Conservation (phyloP, 2,113 vertebrate species). For the Campylomormyrus numenius region DNA sequence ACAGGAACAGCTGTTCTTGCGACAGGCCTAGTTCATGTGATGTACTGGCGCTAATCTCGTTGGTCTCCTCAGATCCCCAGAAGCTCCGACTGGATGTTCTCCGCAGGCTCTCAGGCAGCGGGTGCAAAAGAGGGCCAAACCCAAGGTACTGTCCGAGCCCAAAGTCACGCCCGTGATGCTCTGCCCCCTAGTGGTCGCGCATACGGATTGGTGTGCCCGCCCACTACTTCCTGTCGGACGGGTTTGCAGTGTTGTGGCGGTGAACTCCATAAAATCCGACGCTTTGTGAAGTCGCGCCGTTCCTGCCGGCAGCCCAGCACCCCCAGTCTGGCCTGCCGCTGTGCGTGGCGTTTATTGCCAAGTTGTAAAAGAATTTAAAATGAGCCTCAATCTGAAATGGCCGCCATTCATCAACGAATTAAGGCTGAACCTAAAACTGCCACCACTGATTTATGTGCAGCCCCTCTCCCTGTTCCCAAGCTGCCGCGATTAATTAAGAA, state of each 20-base stretch:
- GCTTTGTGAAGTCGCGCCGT: background rate
- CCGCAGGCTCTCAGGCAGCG: slow-evolving; percentile 71
- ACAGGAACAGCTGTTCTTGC: background rate
- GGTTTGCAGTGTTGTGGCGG: background rate
- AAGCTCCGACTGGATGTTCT: slow-evolving; percentile 56
- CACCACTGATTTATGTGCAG: slow-evolving; percentile 1
- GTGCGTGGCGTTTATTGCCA: background rate
- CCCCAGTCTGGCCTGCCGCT: slow-evolving; percentile 2
- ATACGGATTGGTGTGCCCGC: background rate
- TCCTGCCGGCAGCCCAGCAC: background rate
- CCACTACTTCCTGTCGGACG: background rate
- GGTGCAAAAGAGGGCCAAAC: slow-evolving; percentile 57
- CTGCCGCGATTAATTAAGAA: slow-evolving; percentile 5
- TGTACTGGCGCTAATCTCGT: slow-evolving; percentile 17
- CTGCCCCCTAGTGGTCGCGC: background rate
- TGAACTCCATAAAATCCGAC: background rate
- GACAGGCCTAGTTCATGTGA: background rate
- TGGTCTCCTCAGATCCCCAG: slow-evolving; percentile 69
- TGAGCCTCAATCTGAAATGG: slow-evolving; percentile 4
- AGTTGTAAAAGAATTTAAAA: slow-evolving; percentile 19
- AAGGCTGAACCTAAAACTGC: slow-evolving; percentile 19
- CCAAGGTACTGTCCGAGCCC: slow-evolving; percentile 64
- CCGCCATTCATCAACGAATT: slow-evolving; percentile 15
- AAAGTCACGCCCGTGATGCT: background rate
- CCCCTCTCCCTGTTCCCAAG: background rate